A percentile compares a stretch with the other conserved stretches of the same genome.
phyloP scores from a whole-genome alignment of 2,113 vertebrate genomes.

The Corvus cornix region DNA sequence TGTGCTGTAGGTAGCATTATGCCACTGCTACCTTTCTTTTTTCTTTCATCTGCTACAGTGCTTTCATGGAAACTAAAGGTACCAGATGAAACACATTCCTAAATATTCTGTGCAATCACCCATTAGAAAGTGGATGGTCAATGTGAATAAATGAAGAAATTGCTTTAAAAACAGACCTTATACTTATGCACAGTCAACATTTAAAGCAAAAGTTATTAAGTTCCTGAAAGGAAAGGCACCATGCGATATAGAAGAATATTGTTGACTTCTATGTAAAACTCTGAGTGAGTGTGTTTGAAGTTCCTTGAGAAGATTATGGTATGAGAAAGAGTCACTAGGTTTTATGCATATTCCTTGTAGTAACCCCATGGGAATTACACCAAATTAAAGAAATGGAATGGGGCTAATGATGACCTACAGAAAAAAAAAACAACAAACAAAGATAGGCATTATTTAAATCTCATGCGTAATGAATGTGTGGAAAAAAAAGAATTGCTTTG shows the following conservation, averaged over 20 bases:
- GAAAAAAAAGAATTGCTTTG: background rate
- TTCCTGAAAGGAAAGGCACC: background rate
- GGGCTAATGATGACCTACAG: background rate
- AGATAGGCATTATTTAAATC: background rate
- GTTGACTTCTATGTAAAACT: background rate
- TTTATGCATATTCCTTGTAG: background rate
- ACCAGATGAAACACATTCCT: background rate
- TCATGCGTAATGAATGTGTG: background rate
- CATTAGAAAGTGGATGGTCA: background rate
- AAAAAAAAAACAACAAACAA: background rate
- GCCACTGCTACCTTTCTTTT: background rate
- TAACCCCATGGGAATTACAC: background rate
- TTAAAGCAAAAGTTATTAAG: background rate
- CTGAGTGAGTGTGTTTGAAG: background rate
- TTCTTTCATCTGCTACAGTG: background rate
- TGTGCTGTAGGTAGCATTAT: background rate
- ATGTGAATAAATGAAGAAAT: background rate
- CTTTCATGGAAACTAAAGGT: conserved; percentile 9
- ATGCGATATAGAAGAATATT: background rate
- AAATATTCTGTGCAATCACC: background rate
- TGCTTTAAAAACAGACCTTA: background rate
- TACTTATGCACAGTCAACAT: background rate
- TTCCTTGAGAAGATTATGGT: background rate
- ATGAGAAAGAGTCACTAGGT: background rate
- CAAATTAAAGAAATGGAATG: background rate